Percentiles rank a stretch among this genome's conserved stretches.
These are phyloP conservation scores for Meriones unguiculatus DNA, from an alignment of 2,113 vertebrate genomes.

Conservation along the genomic window DNA sequence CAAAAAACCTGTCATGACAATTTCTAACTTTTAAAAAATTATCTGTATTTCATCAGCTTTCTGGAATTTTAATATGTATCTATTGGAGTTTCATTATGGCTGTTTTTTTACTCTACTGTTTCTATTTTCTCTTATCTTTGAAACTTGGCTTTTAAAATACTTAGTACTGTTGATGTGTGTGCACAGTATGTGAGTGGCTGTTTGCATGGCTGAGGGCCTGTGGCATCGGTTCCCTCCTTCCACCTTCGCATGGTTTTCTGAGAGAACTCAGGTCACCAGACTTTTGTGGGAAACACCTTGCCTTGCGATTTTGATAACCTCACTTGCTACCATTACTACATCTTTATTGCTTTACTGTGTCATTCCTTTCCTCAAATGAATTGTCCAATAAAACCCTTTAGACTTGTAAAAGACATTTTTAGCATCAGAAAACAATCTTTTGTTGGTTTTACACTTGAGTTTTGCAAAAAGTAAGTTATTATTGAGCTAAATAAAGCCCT, in stretches of 20 bases:
- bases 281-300: background rate
- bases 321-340: background rate
- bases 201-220: background rate
- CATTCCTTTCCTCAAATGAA: background rate
- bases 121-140: background rate
- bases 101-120: background rate
- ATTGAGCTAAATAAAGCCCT: background rate
- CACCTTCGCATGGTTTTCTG: background rate
- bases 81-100: background rate
- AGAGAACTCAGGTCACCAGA: background rate
- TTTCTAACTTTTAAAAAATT: background rate
- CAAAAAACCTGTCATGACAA: background rate
- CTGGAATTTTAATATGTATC: background rate
- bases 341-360: background rate
- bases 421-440: background rate
- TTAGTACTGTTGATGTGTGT: background rate
- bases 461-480: background rate
- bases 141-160: background rate
- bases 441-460: background rate
- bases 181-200: background rate
- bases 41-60: background rate
- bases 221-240: too few relatives aligned
- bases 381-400: background rate
- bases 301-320: background rate
- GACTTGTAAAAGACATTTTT: background rate